phyloP scores from a whole-genome alignment of 2,797 vertebrate genomes.

The Tauraco hartlaubi region DNA sequence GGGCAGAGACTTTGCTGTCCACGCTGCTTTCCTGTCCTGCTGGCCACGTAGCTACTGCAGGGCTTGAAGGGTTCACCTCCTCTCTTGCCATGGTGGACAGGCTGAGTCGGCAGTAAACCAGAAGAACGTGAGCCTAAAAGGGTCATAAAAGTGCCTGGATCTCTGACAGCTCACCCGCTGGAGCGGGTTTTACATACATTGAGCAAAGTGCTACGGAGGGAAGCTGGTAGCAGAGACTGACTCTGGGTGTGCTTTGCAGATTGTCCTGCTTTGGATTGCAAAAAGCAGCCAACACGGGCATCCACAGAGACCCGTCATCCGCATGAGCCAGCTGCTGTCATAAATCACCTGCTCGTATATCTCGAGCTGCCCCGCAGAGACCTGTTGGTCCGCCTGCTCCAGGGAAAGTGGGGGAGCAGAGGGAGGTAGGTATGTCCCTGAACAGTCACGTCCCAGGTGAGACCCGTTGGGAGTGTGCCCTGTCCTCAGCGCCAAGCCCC shows the following conservation, averaged over 20 bases:
- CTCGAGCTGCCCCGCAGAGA: neutral
- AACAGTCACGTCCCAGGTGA: neutral
- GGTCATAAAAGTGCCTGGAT: neutral
- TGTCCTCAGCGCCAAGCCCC: neutral
- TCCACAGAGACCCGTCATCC: neutral
- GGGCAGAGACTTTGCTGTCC: neutral
- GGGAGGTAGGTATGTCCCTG: neutral
- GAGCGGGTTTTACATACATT: too few species aligned
- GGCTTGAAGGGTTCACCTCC: neutral
- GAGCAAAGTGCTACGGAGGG: accelerated
- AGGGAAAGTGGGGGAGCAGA: neutral
- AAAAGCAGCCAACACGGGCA: accelerated
- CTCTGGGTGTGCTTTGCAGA: neutral
- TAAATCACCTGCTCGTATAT: neutral
- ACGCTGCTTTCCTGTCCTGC: neutral
- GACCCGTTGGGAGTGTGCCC: neutral
- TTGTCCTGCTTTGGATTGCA: neutral
- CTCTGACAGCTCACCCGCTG: neutral
- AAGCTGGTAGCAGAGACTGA: accelerated
- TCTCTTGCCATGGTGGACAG: neutral
- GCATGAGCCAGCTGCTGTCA: neutral
- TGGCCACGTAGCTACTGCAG: neutral
- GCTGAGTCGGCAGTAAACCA: neutral
- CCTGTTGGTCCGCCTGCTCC: neutral
- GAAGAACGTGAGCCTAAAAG: neutral